Evolutionary conservation across 2,797 vertebrate genomes (phyloP), one percentile per base, ranked within the genome.

Genomic region (Bufotes viridis): DNA sequence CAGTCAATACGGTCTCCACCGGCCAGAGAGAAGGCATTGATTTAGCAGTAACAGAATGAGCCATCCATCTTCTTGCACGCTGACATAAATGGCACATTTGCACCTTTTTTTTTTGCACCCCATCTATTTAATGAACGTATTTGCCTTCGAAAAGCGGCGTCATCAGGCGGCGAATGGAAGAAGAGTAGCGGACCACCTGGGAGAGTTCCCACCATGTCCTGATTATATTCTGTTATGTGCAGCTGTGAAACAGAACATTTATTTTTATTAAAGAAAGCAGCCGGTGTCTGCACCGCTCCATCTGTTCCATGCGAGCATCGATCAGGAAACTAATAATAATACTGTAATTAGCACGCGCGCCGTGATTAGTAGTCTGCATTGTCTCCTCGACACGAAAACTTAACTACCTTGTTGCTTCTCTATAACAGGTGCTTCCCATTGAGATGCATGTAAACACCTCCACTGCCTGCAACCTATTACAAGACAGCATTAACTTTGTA

Each of bases 371-470:
- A 81, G 55, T 78, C 75, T 78, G 51, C 51, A 78, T 78, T 65
- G 84, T 42, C 83, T 79, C 67, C n/a, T 58, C 60, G 6, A 20
- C 26, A 9, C 20, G 7, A 24, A 22, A 60, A 63, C 55, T 60
- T 84, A 58, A 60, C n/a, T 55, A 88, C 87, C 85, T 87, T 79
- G 80, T 83, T 87, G 84, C 74, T 78, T 84, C 29, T 14, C 12
- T 78, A 87, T 83, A 89, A 89, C 88, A 89, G 88, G 88, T 89
- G 88, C 81, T 58, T 53, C 51, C 58, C 53, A 78, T 26, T 3
- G 29, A 49, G 58, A 63, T 42, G 24, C 29, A 34, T 70, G n/a
- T 57, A 75, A 69, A 76, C 69, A 75, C 29, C 26, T 78, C 18
- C 34, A 34, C 58, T 0, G 17, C 53, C 22, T 7, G 22, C 58